These are phyloP conservation scores for Villa cingulata DNA, from an alignment of 2,888 invertebrate genomes.

Conservation along the genomic window DNA sequence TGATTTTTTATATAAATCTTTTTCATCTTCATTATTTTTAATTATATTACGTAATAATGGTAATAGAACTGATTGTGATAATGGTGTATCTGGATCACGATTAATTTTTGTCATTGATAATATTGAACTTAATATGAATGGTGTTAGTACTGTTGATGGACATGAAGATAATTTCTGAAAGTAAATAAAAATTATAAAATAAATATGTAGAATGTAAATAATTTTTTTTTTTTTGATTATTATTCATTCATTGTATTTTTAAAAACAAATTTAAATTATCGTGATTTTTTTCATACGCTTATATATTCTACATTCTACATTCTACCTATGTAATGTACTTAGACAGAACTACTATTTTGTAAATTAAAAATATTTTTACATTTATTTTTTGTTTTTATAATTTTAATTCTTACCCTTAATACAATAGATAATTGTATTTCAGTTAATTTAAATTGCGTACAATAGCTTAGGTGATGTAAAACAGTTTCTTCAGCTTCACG, in stretches of 20 bases:
- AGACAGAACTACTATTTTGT: too few species aligned
- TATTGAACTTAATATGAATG: conserved; percentile 48
- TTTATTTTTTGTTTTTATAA: too few species aligned
- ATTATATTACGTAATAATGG: conserved; percentile 30
- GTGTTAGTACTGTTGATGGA: conserved; percentile 47
- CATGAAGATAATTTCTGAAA: conserved; percentile 39
- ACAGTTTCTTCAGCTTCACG: conserved; percentile 47
- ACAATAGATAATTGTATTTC: conserved; percentile 28
- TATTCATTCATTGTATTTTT: too few species aligned
- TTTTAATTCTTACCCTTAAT: conserved; percentile 20
- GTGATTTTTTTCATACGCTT: too few species aligned
- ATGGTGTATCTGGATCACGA: conserved; percentile 30
- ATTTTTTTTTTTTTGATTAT: too few species aligned
- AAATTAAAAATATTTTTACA: too few species aligned
- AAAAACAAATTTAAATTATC: too few species aligned
- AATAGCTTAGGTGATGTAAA: conserved; percentile 42
- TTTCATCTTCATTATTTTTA: conserved; percentile 36
- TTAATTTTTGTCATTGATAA: conserved; percentile 35
- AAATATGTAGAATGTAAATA: background rate
- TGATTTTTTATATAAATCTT: conserved; percentile 31
- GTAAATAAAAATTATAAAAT: conserved; percentile 7
- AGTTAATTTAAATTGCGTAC: conserved; percentile 30
- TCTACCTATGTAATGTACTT: too few species aligned
- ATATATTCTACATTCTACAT: too few species aligned
- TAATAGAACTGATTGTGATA: conserved; percentile 26